Percentiles rank a stretch among this genome's conserved stretches.
phyloP scores from a whole-genome alignment of 2,888 invertebrate species.

The Parapristionchus giblindavisi region DNA sequence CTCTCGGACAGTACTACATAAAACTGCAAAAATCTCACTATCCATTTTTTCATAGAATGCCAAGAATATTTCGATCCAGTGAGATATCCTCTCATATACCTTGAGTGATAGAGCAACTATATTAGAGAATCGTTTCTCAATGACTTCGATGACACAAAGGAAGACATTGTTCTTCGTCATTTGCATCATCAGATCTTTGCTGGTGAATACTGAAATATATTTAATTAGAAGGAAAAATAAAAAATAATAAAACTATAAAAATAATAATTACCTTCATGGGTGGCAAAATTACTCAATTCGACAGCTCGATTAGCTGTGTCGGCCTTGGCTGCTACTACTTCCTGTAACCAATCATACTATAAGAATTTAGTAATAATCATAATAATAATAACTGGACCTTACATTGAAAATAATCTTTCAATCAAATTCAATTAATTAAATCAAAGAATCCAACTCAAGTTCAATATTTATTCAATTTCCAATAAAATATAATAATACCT shows the following conservation, averaged over 20 bases:
- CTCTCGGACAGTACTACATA: no score
- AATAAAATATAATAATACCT: slow-evolving; percentile 38
- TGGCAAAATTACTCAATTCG: slow-evolving; percentile 60
- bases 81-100: slow-evolving; percentile 42
- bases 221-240: neutral
- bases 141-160: slow-evolving; percentile 58
- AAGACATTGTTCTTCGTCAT: slow-evolving; percentile 64
- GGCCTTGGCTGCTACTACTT: slow-evolving; percentile 57
- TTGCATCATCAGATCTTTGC: slow-evolving; percentile 47
- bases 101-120: slow-evolving; percentile 58
- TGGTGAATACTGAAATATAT: slow-evolving; percentile 44
- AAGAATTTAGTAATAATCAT: no score
- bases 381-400: neutral
- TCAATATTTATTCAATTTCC: slow-evolving; percentile 26
- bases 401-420: neutral
- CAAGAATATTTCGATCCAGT: no score
- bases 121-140: slow-evolving; percentile 56
- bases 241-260: neutral
- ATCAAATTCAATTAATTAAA: neutral
- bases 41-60: no score
- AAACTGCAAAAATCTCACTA: no score
- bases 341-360: slow-evolving; percentile 45
- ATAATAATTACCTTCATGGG: slow-evolving; percentile 46
- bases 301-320: slow-evolving; percentile 54
- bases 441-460: neutral